Evolutionary conservation across 1,140 invertebrate species (phyloP).

Genomic region (Delia radicum): DNA sequence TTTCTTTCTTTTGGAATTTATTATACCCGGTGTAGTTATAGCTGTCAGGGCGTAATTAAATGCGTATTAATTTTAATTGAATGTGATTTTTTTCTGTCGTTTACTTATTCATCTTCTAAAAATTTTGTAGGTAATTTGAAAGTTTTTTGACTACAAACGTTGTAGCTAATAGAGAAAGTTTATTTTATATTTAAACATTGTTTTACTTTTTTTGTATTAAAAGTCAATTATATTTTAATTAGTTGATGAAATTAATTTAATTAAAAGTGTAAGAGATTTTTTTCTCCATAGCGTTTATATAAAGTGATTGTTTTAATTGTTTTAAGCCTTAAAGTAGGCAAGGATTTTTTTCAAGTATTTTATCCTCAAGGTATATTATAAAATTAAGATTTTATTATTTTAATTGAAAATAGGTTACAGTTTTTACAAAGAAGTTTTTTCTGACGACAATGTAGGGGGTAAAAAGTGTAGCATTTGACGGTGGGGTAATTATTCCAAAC

Average conservation of each 20-base stretch:
- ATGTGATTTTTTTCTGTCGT: constrained; percentile 3
- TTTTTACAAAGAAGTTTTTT: too few species aligned
- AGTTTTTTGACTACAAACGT: not conserved
- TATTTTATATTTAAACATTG: too few species aligned
- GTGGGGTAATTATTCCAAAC: too few species aligned
- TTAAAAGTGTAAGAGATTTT: not conserved
- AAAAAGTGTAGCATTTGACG: too few species aligned
- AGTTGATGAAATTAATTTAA: not conserved
- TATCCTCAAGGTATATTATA: too few species aligned
- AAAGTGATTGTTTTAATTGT: not conserved
- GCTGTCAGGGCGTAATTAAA: constrained; percentile 16
- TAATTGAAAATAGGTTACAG: too few species aligned
- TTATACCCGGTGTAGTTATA: not conserved
- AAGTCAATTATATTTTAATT: constrained; percentile 5
- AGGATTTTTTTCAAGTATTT: not conserved
- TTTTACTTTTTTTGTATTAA: not conserved
- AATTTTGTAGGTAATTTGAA: not conserved
- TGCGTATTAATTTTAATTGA: constrained; percentile 20
- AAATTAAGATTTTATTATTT: too few species aligned
- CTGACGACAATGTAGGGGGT: too few species aligned
- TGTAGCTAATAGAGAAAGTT: not conserved
- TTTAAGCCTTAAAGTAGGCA: not conserved
- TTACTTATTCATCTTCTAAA: not conserved
- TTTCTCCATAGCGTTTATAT: not conserved
- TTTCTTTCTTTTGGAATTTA: not conserved